These are phyloP conservation scores for Acromyrmex charruanus DNA, from an alignment of 1,140 invertebrate genomes.

Conservation along the genomic window DNA sequence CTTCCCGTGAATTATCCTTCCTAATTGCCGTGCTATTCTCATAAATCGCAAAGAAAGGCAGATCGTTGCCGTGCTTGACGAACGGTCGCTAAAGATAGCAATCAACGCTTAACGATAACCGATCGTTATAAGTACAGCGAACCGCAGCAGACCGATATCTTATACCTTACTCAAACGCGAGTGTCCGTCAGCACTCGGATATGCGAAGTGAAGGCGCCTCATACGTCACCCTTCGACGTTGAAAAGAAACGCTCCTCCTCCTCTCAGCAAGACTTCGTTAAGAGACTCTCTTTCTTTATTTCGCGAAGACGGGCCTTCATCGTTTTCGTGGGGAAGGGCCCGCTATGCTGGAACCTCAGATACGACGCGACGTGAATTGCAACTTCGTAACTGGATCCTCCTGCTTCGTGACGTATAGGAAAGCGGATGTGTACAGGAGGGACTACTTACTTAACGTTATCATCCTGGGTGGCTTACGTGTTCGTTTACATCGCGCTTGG, in stretches of 20 bases:
- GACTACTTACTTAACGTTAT: constrained; percentile 58
- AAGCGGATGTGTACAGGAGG: constrained; percentile 3
- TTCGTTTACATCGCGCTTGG: constrained; percentile 19
- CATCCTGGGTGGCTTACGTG: constrained; percentile 38
- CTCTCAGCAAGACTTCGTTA: constrained; percentile 34
- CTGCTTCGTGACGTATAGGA: constrained; percentile 36
- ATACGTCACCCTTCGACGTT: constrained; percentile 6
- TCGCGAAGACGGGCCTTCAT: constrained; percentile 38
- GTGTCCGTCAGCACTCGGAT: constrained; percentile 14
- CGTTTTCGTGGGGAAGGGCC: constrained; percentile 22
- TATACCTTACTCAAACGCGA: constrained; percentile 29
- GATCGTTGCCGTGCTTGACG: constrained; percentile 3
- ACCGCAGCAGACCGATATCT: background rate
- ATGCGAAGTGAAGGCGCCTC: background rate
- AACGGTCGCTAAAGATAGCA: constrained; percentile 32
- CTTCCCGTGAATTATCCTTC: background rate
- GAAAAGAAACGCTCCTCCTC: constrained; percentile 37
- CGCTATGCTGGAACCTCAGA: constrained; percentile 20
- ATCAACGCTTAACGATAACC: constrained; percentile 38
- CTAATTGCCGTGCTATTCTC: constrained; percentile 12
- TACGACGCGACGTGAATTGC: constrained; percentile 60
- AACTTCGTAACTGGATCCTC: constrained; percentile 64
- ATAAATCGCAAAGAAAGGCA: constrained; percentile 37
- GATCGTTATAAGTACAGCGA: constrained; percentile 38
- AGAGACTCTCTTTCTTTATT: constrained; percentile 36